These are phyloP conservation scores for Lepidurus packardi DNA, from an alignment of 1,140 invertebrate genomes.

Conservation along the genomic window DNA sequence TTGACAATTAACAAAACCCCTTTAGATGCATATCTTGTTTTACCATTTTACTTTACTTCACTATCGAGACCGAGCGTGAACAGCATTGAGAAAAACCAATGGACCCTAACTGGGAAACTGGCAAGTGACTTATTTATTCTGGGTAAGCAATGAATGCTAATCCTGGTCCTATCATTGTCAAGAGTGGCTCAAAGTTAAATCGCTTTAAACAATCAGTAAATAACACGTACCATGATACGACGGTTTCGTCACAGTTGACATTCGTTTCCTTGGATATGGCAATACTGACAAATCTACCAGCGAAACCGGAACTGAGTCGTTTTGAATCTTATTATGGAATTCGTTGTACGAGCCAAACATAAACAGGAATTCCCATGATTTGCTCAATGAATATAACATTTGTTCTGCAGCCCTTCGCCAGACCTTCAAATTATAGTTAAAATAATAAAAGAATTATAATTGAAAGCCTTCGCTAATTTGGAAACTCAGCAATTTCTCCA, in stretches of 20 bases:
- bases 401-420: constrained; percentile 50
- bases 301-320: constrained; percentile 46
- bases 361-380: constrained; percentile 50
- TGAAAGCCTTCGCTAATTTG: constrained; percentile 41
- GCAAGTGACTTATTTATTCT: constrained; percentile 37
- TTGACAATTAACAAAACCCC: constrained; percentile 8
- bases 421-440: constrained; percentile 40
- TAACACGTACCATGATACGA: constrained; percentile 35
- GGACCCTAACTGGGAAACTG: constrained; percentile 45
- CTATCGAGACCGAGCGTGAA: constrained; percentile 55
- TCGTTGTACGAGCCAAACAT: constrained; percentile 51
- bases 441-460: not conserved
- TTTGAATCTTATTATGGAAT: constrained; percentile 47
- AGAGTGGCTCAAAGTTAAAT: not conserved
- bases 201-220: constrained; percentile 15
- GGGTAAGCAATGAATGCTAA: constrained; percentile 41
- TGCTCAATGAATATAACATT: constrained; percentile 49
- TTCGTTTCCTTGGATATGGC: constrained; percentile 42
- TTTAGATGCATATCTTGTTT: not conserved
- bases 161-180: constrained; percentile 37
- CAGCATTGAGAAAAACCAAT: constrained; percentile 50
- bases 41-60: constrained; percentile 40
- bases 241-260: constrained; percentile 38
- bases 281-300: constrained; percentile 45
- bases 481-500: constrained; percentile 45